Base-by-base conservation (phyloP, 2,113 vertebrate genomes). In the Siphamia tubifer region DNA sequence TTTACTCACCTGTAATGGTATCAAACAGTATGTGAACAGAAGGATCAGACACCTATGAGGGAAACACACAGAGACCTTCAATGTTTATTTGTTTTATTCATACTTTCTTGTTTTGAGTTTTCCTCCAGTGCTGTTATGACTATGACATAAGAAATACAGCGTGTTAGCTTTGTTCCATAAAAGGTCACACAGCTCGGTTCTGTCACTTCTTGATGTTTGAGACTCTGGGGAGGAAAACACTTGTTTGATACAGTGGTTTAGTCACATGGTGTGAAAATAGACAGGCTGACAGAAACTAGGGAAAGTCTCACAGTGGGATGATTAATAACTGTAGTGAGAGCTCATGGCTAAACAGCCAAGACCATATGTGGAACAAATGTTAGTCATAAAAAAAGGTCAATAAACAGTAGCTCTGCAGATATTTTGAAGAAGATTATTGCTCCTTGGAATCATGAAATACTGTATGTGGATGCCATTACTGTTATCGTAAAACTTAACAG, bases 321-420 rank as follows among this genome's bases (percentile, higher is more conserved):
- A 85, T 82, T 78, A 78, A 87, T 68, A 80, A n/a, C 53, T 44
- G 65, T 54, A 83, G 68, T 62, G 71, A 78, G 25, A 79, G 36
- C 64, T 67, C 1, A 0, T 19, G 32, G 34, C 78, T 75, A 65
- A 74, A 73, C 62, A 65, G 10, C 34, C 35, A 24, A 32, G 38
- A 21, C 15, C 36, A 15, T 51, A 74, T 77, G 74, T 74, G 53
- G 60, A 70, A 31, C 61, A 51, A 28, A 64, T 58, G 53, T 62
- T 44, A 76, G 61, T 64, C 60, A 80, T 25, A 52, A 28, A 47
- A 47, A 51, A 60, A 16, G 8, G 57, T 32, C 13, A 23, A 10
- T 17, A 55, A 15, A 71, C 55, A 63, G 61, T 4, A 39, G 49
- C 3, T 0, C 1, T 31, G 16, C 23, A 43, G 15, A 43, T 16